Evolutionary conservation across 2,888 invertebrate species (phyloP), one percentile per base, ranked within the genome.

Genomic region (Onchidella celtica): DNA sequence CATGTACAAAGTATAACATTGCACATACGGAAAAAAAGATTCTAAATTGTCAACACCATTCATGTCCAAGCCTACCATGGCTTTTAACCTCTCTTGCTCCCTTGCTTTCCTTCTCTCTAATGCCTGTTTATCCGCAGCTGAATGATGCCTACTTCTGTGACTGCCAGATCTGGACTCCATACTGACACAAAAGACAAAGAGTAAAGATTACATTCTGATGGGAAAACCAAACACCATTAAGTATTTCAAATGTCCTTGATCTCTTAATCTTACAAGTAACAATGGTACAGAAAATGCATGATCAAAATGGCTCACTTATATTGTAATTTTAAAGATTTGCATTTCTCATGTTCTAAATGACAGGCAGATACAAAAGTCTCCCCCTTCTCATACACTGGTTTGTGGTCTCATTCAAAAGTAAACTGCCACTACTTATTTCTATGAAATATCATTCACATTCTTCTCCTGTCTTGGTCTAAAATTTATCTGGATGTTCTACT

Each of bases 11-110:
- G n/a, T n/a, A n/a, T n/a, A n/a, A n/a, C n/a, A n/a, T n/a, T n/a
- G n/a, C n/a, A n/a, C n/a, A n/a, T n/a, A n/a, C n/a, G n/a, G n/a
- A n/a, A n/a, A n/a, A n/a, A 47, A 17, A 6, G 17, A 11, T 47
- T 47, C 47, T 47, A 17, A 47, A 47, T 6, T 47, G 6, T 47
- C 17, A 6, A 47, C 47, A 47, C 9, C 47, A 47, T 47, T 47
- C 6, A 47, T 17, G 6, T 47, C 17, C 47, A 47, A 47, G 17
- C 17, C 17, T 81, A 90, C 90, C 85, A 90, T 90, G 74, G 90
- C 88, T 80, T 83, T 85, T n/a, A 84, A 66, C 76, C 88, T 89
- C 74, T 89, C 89, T 38, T 86, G 81, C 72, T 87, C 88, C 76
- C 85, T 85, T 59, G 78, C 68, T 68, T 85, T 83, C 55, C 83